Conservation (phyloP, 2,888 invertebrate species). For the Leucozona laternaria region DNA sequence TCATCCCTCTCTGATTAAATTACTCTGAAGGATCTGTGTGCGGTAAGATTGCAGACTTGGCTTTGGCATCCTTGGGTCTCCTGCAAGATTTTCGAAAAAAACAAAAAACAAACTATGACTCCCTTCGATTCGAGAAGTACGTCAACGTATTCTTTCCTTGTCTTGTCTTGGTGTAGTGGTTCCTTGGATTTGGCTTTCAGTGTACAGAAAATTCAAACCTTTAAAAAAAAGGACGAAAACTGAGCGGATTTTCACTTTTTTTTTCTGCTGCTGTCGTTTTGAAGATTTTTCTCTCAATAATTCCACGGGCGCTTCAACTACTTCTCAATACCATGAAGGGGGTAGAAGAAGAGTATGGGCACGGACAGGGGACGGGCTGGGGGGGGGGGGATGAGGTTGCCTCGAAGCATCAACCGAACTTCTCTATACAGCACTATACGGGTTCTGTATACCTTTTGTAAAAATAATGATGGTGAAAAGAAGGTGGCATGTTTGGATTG, state of each 20-base stretch:
- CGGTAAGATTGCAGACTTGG: slow-evolving; percentile 71
- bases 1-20: slow-evolving; percentile 65
- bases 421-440: background rate
- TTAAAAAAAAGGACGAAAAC: slow-evolving; percentile 60
- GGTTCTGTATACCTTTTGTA: slow-evolving; percentile 48
- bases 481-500: slow-evolving; percentile 78
- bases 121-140: slow-evolving; percentile 17
- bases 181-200: slow-evolving; percentile 50
- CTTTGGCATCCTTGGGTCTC: slow-evolving; percentile 40
- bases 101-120: slow-evolving; percentile 1
- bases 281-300: slow-evolving; percentile 73
- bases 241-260: slow-evolving; percentile 63
- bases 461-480: slow-evolving; percentile 54
- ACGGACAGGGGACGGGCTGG: background rate
- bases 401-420: background rate
- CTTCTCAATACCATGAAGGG: slow-evolving; percentile 66
- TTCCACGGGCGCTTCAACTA: slow-evolving; percentile 72
- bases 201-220: slow-evolving; percentile 26
- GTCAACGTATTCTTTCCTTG: slow-evolving; percentile 23
- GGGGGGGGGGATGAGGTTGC: background rate
- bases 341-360: background rate
- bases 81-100: slow-evolving; percentile 14
- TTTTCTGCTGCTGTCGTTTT: slow-evolving; percentile 52
- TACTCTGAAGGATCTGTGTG: slow-evolving; percentile 70
- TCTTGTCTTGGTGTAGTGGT: slow-evolving; percentile 63